These are phyloP conservation scores for Pantherophis vulpinus DNA, from an alignment of 2,797 vertebrate species.

Conservation along the genomic window DNA sequence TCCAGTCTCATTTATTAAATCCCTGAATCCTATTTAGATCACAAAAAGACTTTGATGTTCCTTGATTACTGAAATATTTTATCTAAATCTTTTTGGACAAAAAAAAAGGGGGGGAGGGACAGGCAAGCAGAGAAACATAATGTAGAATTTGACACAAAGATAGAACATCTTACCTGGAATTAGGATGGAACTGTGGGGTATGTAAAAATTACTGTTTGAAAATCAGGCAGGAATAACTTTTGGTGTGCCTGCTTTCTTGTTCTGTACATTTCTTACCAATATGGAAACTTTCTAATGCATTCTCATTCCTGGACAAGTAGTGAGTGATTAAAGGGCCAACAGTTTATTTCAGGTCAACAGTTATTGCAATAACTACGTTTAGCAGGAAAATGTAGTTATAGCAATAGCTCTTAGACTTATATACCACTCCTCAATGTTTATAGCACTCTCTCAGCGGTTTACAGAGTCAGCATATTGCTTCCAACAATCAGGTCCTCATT, in stretches of 20 bases:
- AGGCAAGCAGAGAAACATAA: background rate
- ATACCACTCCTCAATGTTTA: background rate
- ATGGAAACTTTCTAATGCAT: background rate
- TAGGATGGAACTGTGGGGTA: background rate
- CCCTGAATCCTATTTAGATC: background rate
- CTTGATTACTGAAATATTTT: background rate
- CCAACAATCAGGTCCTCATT: background rate
- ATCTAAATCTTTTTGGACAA: background rate
- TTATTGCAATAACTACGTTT: too few species aligned
- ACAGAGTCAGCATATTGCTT: background rate
- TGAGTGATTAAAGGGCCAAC: background rate
- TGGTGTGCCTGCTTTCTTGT: background rate
- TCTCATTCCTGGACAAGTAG: background rate
- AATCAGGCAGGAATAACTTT: background rate
- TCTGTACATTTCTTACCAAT: background rate
- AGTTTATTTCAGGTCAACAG: background rate
- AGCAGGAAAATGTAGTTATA: background rate
- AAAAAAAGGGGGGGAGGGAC: background rate
- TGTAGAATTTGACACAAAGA: background rate
- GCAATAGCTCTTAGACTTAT: background rate
- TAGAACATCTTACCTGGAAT: background rate
- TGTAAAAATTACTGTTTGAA: background rate
- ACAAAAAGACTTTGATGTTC: background rate
- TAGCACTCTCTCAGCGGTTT: background rate
- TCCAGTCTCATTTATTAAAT: background rate